These are phyloP conservation scores for Halcyon badia DNA, from an alignment of 2,797 vertebrate genomes.

Conservation along the genomic window DNA sequence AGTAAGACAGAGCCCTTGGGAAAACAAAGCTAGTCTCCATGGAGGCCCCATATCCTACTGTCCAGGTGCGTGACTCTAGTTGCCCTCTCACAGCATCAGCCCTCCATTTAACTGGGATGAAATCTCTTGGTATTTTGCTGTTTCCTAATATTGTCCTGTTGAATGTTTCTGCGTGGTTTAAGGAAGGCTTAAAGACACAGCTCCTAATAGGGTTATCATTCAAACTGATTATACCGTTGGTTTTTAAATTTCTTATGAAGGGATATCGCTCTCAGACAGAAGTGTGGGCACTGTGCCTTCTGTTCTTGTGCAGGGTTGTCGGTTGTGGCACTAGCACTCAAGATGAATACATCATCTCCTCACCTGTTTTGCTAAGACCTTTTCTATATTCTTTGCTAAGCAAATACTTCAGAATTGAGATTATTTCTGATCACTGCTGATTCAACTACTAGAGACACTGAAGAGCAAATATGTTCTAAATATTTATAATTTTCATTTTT, in stretches of 20 bases:
- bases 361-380: not conserved
- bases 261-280: not conserved
- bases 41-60: rapidly evolving
- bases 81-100: not conserved
- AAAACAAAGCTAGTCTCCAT: not conserved
- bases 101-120: not conserved
- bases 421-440: not conserved
- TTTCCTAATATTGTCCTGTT: not conserved
- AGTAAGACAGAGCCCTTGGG: not conserved
- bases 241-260: not conserved
- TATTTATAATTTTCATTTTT: not conserved
- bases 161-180: not conserved
- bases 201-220: not conserved
- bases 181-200: not conserved
- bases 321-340: not conserved
- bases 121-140: not conserved
- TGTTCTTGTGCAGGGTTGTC: not conserved
- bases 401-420: not conserved
- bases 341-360: not conserved
- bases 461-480: not conserved
- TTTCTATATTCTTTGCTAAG: not conserved
- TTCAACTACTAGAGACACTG: not conserved
- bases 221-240: not conserved
- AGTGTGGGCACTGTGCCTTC: not conserved
- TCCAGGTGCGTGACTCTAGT: rapidly evolving